Percentiles rank a stretch among this genome's conserved stretches.
phyloP scores from a whole-genome alignment of 2,797 vertebrate species.

The Myripristis jacobus region DNA sequence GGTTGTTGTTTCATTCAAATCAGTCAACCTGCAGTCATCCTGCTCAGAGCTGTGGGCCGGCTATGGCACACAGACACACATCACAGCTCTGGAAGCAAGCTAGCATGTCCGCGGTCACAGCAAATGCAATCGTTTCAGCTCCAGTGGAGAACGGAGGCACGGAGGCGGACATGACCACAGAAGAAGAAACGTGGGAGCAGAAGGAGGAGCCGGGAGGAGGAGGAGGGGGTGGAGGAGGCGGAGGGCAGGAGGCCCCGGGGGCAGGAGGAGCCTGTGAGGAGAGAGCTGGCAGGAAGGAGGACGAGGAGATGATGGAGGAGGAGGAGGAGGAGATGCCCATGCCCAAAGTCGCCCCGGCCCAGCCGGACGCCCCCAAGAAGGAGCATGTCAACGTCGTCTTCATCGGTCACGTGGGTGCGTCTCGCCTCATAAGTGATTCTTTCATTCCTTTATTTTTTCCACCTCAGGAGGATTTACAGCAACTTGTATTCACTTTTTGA shows the following conservation, averaged over 20 bases:
- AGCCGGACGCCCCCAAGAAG: slow-evolving; percentile 95
- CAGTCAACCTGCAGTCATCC: no score
- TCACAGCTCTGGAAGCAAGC: background rate
- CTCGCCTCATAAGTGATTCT: background rate
- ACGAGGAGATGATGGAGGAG: slow-evolving; percentile 95
- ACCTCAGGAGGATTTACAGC: background rate
- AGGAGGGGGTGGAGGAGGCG: slow-evolving; percentile 88
- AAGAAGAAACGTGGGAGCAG: slow-evolving; percentile 98
- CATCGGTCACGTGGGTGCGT: slow-evolving; percentile 98
- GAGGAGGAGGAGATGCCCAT: slow-evolving; percentile 94
- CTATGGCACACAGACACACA: background rate
- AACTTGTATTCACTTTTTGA: background rate
- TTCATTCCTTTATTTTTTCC: background rate
- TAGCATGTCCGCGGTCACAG: background rate
- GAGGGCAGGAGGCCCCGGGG: slow-evolving; percentile 84
- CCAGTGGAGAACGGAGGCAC: slow-evolving; percentile 91
- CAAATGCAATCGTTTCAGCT: slow-evolving; percentile 64
- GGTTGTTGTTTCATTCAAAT: no score
- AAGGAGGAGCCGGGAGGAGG: slow-evolving; percentile 92
- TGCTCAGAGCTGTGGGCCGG: no score
- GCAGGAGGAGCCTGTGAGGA: slow-evolving; percentile 78
- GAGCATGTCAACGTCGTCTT: slow-evolving; percentile 99
- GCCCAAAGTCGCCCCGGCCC: slow-evolving; percentile 90
- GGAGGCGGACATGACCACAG: slow-evolving; percentile 92
- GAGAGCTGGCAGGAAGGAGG: slow-evolving; percentile 78